Base-by-base conservation (phyloP, 2,888 invertebrate species). In the Troilus luridus region DNA sequence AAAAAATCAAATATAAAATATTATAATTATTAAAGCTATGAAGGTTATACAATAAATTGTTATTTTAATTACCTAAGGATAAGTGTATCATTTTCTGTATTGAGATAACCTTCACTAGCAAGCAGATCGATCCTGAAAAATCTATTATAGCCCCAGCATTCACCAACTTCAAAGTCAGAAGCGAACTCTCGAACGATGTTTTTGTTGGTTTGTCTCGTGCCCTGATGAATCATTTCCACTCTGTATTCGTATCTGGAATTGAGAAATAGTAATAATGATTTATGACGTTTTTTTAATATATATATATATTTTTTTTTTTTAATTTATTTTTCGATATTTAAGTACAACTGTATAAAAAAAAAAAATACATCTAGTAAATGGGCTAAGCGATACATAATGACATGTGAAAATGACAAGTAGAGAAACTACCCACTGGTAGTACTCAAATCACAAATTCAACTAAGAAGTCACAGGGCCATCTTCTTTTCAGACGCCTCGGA, bases 71-170 rank as follows among this genome's bases (percentile, higher is more conserved):
- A 97, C 96, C 97, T 95, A 88, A 98, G 95, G 92, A 98, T 97
- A 56, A 98, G 95, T 2, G 97, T 97, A 94, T 98, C 98, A 54
- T 96, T 95, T 91, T 97, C 96, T 1, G 97, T 96, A 94, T 98
- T 97, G 92, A 98, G 95, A 94, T 98, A 98, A 0, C 98, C 98
- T 95, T 98, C 98, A 93, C 97, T 97, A 77, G 97, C 98, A 91
- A 98, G 95, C 92, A 98, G 95, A 94, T 98, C 98, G 90, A 98
- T 95, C 72, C 98, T 95, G 94, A 98, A 98, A 95, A 98, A 98
- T 90, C 98, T 95, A 94, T 98, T 98, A 94, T 98, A 98, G 0
- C 98, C 98, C 98, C 98, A 98, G 94, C 98, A 98, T 95, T 98
- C 98, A 81, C 98, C 98, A 88, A 98, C 98, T 94, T 98, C 98